Percentiles rank a stretch among this genome's conserved stretches.
These are phyloP conservation scores for Apamea crenata DNA, from an alignment of 2,888 invertebrate species.

Conservation along the genomic window DNA sequence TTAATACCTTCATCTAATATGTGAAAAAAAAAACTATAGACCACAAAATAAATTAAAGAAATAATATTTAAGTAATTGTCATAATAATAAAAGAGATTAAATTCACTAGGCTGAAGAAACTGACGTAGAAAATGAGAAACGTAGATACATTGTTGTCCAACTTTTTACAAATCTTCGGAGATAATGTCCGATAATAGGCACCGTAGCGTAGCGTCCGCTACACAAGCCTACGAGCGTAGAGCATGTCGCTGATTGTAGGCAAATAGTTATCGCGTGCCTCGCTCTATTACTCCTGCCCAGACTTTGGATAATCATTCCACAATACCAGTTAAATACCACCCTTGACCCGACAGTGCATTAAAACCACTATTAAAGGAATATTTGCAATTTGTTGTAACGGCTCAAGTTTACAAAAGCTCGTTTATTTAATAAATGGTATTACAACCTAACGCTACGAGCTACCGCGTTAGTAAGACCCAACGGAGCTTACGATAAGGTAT, in stretches of 20 bases:
- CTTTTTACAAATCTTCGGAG: not conserved
- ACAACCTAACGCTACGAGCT: conserved; percentile 20
- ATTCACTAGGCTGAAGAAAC: not conserved
- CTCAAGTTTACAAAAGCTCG: conserved; percentile 39
- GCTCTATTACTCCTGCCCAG: conserved; percentile 78
- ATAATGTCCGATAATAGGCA: not conserved
- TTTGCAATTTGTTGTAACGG: conserved; percentile 65
- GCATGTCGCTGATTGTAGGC: conserved; percentile 57
- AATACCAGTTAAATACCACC: conserved; percentile 79
- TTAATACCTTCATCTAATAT: not conserved
- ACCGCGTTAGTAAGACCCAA: conserved; percentile 29
- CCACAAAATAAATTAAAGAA: not conserved
- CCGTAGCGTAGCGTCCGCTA: conserved; percentile 25
- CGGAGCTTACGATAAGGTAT: conserved; percentile 49
- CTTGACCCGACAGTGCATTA: conserved; percentile 80
- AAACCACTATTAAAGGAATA: conserved; percentile 70
- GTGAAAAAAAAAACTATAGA: not conserved
- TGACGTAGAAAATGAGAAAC: not conserved
- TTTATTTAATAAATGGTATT: conserved; percentile 50
- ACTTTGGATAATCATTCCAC: conserved; percentile 81
- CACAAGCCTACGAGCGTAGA: conserved; percentile 41
- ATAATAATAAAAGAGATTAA: not conserved
- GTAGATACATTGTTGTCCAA: not conserved
- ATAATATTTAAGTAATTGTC: not conserved
- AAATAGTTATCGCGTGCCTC: conserved; percentile 79